Evolutionary conservation across 2,888 invertebrate genomes (phyloP).

Genomic region (Xanthorhoe spadicearia): DNA sequence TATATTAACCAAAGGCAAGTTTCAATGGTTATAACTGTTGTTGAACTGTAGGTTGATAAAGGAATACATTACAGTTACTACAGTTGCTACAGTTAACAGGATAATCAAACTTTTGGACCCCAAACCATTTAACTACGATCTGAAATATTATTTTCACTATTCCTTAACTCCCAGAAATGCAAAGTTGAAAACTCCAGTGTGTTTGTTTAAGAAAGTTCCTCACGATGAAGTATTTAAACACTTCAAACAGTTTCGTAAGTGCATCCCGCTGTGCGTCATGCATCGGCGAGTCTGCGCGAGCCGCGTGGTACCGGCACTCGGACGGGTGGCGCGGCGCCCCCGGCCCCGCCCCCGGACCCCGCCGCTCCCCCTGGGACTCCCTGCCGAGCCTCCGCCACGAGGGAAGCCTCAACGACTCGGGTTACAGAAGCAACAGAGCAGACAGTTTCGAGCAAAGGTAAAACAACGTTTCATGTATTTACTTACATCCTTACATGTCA

Average conservation of each 20-base stretch:
- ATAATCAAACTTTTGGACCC: neutral
- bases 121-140: neutral
- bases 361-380: constrained; percentile 95
- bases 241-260: constrained; percentile 77
- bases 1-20: too few relatives aligned
- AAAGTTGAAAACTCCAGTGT: constrained; percentile 1
- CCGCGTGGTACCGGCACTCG: constrained; percentile 95
- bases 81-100: too few relatives aligned
- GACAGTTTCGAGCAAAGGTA: constrained; percentile 95
- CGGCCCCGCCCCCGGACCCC: constrained; percentile 84
- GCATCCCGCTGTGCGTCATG: constrained; percentile 92
- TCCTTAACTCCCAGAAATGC: neutral
- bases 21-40: too few relatives aligned
- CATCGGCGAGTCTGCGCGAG: constrained; percentile 94
- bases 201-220: constrained; percentile 7
- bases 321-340: constrained; percentile 91
- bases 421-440: constrained; percentile 93
- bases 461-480: constrained; percentile 10
- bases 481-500: constrained; percentile 8
- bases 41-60: too few relatives aligned
- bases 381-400: constrained; percentile 93
- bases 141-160: neutral
- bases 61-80: too few relatives aligned
- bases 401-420: constrained; percentile 93
- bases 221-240: constrained; percentile 11